These are phyloP conservation scores for Habroteleia sp. DNA, from an alignment of 2,888 invertebrate genomes.

Conservation along the genomic window DNA sequence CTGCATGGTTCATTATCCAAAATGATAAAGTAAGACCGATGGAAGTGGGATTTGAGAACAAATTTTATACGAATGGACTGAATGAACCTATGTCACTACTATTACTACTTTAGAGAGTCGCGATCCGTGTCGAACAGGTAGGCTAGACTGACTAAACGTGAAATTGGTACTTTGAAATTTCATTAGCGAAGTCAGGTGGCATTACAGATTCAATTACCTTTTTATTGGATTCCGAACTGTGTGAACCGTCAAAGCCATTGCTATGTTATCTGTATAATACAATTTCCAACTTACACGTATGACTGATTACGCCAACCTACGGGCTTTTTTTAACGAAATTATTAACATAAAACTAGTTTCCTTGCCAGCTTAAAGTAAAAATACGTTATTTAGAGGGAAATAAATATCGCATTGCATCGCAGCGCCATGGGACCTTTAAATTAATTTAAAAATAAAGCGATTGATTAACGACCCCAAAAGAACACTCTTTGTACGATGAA, in stretches of 20 bases:
- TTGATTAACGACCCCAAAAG: slow-evolving; percentile 46
- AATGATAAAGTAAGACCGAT: slow-evolving; percentile 29
- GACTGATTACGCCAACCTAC: slow-evolving; percentile 46
- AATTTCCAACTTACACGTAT: slow-evolving; percentile 56
- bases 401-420: not conserved
- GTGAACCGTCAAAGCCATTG: slow-evolving; percentile 79
- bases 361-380: not conserved
- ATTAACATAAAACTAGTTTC: slow-evolving; percentile 34
- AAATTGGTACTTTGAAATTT: slow-evolving; percentile 81
- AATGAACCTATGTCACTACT: slow-evolving; percentile 69
- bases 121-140: slow-evolving; percentile 68
- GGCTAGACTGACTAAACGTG: slow-evolving; percentile 77
- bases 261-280: slow-evolving; percentile 68
- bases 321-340: slow-evolving; percentile 26
- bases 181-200: slow-evolving; percentile 81
- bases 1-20: too few species aligned
- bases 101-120: slow-evolving; percentile 71
- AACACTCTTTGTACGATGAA: slow-evolving; percentile 11
- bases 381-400: not conserved
- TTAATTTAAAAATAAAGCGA: slow-evolving; percentile 42
- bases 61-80: slow-evolving; percentile 74
- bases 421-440: not conserved
- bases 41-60: slow-evolving; percentile 59
- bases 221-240: slow-evolving; percentile 80
- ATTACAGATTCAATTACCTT: slow-evolving; percentile 81